Percentiles rank a stretch among this genome's conserved stretches.
Conservation (phyloP, 2,797 vertebrate species). For the Propithecus perrieri region DNA sequence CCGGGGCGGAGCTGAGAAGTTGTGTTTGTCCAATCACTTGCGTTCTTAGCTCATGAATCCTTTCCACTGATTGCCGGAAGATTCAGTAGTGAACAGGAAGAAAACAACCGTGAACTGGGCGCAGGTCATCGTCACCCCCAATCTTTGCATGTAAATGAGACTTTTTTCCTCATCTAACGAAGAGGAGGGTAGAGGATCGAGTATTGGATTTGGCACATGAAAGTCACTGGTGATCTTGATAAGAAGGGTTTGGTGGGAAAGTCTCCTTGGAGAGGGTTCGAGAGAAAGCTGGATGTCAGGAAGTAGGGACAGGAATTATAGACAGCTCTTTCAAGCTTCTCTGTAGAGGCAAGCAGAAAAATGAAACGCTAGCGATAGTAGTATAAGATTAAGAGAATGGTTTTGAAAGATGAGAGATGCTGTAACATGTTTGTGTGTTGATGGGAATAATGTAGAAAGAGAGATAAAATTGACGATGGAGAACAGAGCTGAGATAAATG, state of each 20-base stretch:
- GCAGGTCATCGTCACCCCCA: background rate
- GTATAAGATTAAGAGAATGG: background rate
- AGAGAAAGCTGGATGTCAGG: background rate
- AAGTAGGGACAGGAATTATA: background rate
- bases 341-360: background rate
- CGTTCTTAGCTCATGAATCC: background rate
- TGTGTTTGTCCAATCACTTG: background rate
- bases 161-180: background rate
- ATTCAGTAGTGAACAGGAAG: background rate
- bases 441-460: background rate
- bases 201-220: background rate
- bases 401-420: background rate
- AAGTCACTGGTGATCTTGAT: background rate
- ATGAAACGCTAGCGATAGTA: background rate
- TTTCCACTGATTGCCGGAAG: background rate
- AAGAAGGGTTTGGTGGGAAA: background rate
- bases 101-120: background rate
- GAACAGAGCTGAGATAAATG: background rate
- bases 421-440: background rate
- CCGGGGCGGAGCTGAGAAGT: background rate
- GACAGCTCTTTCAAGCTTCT: background rate
- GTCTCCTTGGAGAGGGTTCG: background rate
- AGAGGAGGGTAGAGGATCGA: background rate
- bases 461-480: background rate
- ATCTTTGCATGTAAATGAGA: background rate